Evolutionary conservation across 2,113 vertebrate species (phyloP).

Genomic region (Chascanopsetta lugubris): DNA sequence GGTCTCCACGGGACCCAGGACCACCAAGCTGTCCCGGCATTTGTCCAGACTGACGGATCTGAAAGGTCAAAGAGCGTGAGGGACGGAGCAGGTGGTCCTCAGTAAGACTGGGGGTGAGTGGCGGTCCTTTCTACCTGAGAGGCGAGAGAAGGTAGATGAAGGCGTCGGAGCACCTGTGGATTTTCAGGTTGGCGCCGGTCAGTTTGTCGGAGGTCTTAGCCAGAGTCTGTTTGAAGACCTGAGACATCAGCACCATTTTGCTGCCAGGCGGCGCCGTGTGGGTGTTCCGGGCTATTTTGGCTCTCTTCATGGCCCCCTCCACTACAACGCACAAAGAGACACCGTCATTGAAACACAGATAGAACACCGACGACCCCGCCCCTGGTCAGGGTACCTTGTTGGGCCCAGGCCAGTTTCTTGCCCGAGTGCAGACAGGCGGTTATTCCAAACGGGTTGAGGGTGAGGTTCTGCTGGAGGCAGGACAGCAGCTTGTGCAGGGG

Average conservation of each 20-base stretch:
- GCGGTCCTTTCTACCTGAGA: slow-evolving; percentile 82
- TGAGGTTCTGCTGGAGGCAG: slow-evolving; percentile 85
- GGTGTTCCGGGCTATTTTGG: slow-evolving; percentile 88
- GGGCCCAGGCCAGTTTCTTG: slow-evolving; percentile 92
- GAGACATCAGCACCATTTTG: slow-evolving; percentile 92
- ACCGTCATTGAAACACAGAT: not conserved
- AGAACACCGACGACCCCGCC: no score
- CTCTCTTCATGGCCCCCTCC: slow-evolving; percentile 89
- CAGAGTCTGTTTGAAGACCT: slow-evolving; percentile 92
- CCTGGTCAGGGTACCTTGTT: slow-evolving; percentile 80
- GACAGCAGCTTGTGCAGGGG: slow-evolving; percentile 84
- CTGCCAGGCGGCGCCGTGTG: slow-evolving; percentile 83
- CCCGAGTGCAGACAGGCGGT: slow-evolving; percentile 88
- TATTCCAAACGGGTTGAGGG: slow-evolving; percentile 88
- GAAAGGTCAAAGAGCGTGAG: not conserved
- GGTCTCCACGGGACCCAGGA: slow-evolving; percentile 90
- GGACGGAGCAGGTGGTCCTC: not conserved
- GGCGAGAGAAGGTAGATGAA: slow-evolving; percentile 96
- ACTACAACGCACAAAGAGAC: slow-evolving; percentile 77
- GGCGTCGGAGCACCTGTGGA: slow-evolving; percentile 90
- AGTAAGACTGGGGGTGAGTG: not conserved
- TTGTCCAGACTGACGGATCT: slow-evolving; percentile 95
- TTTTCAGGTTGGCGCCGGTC: slow-evolving; percentile 87
- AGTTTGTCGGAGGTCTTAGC: slow-evolving; percentile 94
- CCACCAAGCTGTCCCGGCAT: slow-evolving; percentile 88